These are phyloP conservation scores for Pseudorhiza aurosa DNA, from an alignment of 30 jellyfish, hydroid and myxozoan species.

Conservation along the genomic window DNA sequence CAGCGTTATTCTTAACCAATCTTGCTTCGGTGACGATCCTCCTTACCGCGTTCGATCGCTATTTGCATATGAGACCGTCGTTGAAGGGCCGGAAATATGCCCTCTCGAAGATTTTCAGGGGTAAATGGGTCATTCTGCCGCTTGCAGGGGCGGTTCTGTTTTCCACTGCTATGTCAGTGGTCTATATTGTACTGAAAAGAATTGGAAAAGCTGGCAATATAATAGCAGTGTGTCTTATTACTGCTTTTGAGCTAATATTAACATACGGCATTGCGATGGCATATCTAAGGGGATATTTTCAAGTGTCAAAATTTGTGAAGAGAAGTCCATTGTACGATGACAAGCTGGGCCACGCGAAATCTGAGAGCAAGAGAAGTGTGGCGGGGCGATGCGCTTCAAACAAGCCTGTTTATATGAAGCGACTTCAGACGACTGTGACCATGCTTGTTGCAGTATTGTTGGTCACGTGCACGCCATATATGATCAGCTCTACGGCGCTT, in stretches of 20 bases:
- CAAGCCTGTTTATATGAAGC: constrained; percentile 12
- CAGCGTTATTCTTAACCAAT: not conserved
- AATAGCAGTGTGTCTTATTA: not conserved
- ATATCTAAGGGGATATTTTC: constrained; percentile 10
- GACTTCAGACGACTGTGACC: constrained; percentile 9
- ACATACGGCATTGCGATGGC: not conserved
- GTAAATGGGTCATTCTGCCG: not conserved
- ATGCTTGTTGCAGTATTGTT: not conserved
- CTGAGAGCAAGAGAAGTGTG: not conserved
- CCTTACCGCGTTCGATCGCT: constrained; percentile 29
- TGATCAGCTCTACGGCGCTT: not conserved
- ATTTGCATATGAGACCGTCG: constrained; percentile 22
- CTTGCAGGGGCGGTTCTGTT: not conserved
- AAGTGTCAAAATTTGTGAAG: not conserved
- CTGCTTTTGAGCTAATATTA: not conserved
- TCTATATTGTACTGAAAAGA: not conserved
- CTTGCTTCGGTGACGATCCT: not conserved
- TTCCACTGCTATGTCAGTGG: not conserved
- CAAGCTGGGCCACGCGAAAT: too few relatives aligned
- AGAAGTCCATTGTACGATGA: constrained; percentile 20
- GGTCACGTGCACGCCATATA: not conserved
- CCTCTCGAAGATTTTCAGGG: not conserved
- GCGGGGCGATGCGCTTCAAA: too few relatives aligned
- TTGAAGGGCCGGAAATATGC: not conserved
- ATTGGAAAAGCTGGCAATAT: not conserved